Evolutionary conservation across 2,888 invertebrate genomes (phyloP).

Genomic region (Hedychridium roseum): DNA sequence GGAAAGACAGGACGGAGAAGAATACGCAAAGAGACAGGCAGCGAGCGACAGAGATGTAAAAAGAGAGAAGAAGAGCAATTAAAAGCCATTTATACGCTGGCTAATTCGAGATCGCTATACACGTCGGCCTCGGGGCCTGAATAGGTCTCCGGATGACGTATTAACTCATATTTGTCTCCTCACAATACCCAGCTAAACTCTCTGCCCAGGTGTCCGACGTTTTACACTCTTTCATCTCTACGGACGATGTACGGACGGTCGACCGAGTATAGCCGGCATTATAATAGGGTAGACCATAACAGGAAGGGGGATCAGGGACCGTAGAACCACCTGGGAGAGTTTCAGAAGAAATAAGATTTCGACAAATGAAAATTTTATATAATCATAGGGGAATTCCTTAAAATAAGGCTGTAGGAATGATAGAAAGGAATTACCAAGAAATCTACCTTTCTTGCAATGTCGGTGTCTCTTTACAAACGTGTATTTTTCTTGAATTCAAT

Average conservation of each 20-base stretch:
- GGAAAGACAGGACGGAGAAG: not conserved
- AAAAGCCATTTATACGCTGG: constrained; percentile 56
- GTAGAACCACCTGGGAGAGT: constrained; percentile 21
- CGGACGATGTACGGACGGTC: constrained; percentile 33
- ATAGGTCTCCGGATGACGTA: constrained; percentile 57
- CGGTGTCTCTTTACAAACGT: too few species aligned
- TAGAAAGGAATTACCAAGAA: too few species aligned
- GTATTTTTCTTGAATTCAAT: too few species aligned
- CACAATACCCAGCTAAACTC: constrained; percentile 55
- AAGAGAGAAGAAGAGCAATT: constrained; percentile 45
- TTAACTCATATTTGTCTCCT: constrained; percentile 61
- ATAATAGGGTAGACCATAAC: constrained; percentile 45
- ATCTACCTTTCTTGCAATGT: too few species aligned
- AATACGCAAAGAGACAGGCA: not conserved
- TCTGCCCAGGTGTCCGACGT: constrained; percentile 56
- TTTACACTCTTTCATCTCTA: constrained; percentile 53
- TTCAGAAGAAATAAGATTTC: constrained; percentile 30
- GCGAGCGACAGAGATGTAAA: constrained; percentile 2
- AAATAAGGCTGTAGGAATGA: too few species aligned
- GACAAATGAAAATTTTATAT: constrained; percentile 33
- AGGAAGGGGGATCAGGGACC: constrained; percentile 28
- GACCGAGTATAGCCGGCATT: constrained; percentile 41
- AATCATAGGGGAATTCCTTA: too few species aligned
- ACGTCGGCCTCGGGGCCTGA: constrained; percentile 43
- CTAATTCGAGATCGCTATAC: constrained; percentile 56